Base-by-base conservation (phyloP, 1,140 invertebrate genomes). In the Drosophila lacteicornis region DNA sequence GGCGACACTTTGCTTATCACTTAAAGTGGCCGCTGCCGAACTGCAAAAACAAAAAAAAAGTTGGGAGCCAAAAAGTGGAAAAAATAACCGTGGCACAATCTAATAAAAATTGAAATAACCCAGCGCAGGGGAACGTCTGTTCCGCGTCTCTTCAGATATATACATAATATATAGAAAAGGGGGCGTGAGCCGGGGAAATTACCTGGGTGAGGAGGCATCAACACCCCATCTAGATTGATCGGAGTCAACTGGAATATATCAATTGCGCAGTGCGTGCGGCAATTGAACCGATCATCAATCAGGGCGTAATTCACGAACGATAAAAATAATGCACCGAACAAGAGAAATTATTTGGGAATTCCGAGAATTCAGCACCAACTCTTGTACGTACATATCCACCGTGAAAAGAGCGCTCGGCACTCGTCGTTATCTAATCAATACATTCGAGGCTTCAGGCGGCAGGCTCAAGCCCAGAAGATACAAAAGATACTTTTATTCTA, bases 1-100 rank as follows among this genome's bases (percentile, higher is more conserved):
- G 83, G 84, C 83, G 76, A 66, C 83, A 75, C 75, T 60, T 76
- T 80, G 76, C 83, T 87, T 87, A 87, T 87, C 83, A 83, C 68
- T 87, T 83, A 30, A 87, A 87, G 84, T 87, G 80, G 76, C 51
- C 76, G 57, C 71, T 68, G 80, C 67, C 79, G 61, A 74, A 50
- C 46, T 55, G 49, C 27, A 69, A 55, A 42, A 50, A 51, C 36
- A 36, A 63, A 62, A 75, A 58, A 53, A 65, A 58, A 69, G 65
- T 65, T 63, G 57, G 43, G 9, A 59, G 49, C 62, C 49, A 17
- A 74, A 61, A 58, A 61, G 65, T 60, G 55, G 42, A 38, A 65
- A 57, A 33, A 51, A 73, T 58, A 63, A 61, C 49, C 56, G 42
- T 43, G 42, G 46, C 76, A 58, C 66, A 81, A 81, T 81, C 77